phyloP scores from a whole-genome alignment of 2,888 invertebrate species.

The Drosophila subsilvestris region DNA sequence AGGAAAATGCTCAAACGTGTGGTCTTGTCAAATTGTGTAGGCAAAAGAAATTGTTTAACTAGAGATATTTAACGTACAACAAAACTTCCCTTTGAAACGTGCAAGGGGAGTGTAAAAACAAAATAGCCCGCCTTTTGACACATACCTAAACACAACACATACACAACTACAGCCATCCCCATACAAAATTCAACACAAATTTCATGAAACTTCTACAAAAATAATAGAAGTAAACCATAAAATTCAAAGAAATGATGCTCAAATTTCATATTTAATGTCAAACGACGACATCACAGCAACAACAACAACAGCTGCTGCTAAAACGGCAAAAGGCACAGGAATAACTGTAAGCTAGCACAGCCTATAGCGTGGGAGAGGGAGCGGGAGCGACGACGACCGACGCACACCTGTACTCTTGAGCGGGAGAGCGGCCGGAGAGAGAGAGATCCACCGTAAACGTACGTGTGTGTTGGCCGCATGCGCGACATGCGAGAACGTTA shows the following conservation, averaged over 20 bases:
- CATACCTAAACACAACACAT: slow-evolving; percentile 8
- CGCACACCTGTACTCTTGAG: slow-evolving; percentile 31
- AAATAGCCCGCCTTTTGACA: slow-evolving; percentile 41
- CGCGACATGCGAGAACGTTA: slow-evolving; percentile 68
- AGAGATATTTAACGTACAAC: slow-evolving; percentile 62
- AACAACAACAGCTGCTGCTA: slow-evolving; percentile 35
- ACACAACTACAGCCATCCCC: slow-evolving; percentile 27
- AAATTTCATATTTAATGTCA: slow-evolving; percentile 69
- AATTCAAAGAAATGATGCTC: slow-evolving; percentile 60
- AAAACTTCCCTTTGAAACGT: slow-evolving; percentile 48
- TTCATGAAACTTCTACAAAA: slow-evolving; percentile 33
- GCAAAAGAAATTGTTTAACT: slow-evolving; percentile 76
- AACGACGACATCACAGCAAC: slow-evolving; percentile 30
- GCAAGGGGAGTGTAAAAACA: slow-evolving; percentile 21
- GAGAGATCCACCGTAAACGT: slow-evolving; percentile 32
- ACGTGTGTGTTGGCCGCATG: slow-evolving; percentile 69
- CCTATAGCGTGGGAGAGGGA: slow-evolving; percentile 1
- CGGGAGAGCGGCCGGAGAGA: slow-evolving; percentile 12
- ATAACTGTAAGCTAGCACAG: slow-evolving; percentile 49
- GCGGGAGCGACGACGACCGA: slow-evolving; percentile 1
- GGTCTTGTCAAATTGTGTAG: slow-evolving; percentile 76
- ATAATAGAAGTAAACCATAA: slow-evolving; percentile 20
- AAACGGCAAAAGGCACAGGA: slow-evolving; percentile 44
- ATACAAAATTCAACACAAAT: slow-evolving; percentile 32
- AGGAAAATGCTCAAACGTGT: slow-evolving; percentile 76